Base-by-base conservation (phyloP, 2,888 invertebrate species). In the Ormyrus pomaceus region DNA sequence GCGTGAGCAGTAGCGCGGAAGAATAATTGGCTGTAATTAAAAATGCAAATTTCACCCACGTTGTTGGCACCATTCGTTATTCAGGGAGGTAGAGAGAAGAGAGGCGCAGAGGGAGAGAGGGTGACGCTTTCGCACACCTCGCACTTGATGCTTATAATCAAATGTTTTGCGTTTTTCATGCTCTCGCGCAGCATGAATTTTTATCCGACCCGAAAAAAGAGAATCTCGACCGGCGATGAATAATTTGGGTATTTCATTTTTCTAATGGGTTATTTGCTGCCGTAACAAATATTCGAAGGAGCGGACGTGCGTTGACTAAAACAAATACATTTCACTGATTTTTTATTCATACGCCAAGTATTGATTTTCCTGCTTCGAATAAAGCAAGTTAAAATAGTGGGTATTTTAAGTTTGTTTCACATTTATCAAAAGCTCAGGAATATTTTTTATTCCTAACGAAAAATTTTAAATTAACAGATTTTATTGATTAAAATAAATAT, bases 11-110 rank as follows among this genome's bases (percentile, higher is more conserved):
- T 19, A 53, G 68, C 61, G 58, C 8, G 50, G 64, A 77, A 80
- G 79, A 73, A 80, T 77, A 80, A 80, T 77, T 80, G 77, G 69
- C 64, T 48, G 73, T 73, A 80, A 80, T 80, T 80, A 80, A 80
- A 80, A 77, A 80, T 80, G 77, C 65, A 73, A 80, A 80, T 80
- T 74, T 71, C 65, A 19, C 10, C 10, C 45, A 48, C 62, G 73
- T 77, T 73, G 77, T 77, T 64, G 64, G 73, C 65, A 11, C 59
- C 64, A 73, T 73, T 73, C 73, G 69, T 79, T 79, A 75, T 75
- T 70, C 70, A 65, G 53, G 68, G 56, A 64, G 75, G 46, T 61
- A 77, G 56, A 69, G 65, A 58, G 62, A 71, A 50, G 56, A 58
- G 72, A 11, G 61, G n/a, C 61, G 46, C 62, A 19, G 62, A 61